phyloP scores from a whole-genome alignment of 2,113 vertebrate genomes.

The Boulengeromyrus knoepffleri region DNA sequence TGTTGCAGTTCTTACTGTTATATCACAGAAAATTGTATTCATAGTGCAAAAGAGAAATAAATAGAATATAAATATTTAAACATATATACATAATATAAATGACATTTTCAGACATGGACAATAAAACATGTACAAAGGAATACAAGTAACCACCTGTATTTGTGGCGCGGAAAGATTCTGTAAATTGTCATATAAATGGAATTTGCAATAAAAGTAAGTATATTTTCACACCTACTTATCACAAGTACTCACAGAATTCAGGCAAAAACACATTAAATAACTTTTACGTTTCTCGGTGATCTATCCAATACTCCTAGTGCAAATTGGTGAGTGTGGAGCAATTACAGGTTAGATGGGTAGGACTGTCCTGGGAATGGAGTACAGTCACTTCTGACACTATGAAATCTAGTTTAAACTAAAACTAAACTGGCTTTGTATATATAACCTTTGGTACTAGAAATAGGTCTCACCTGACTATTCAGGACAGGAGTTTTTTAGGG shows the following conservation, averaged over 20 bases:
- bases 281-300: not conserved
- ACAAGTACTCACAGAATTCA: not conserved
- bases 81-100: not conserved
- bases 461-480: not conserved
- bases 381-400: not conserved
- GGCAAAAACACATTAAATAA: not conserved
- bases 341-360: not conserved
- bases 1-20: not conserved
- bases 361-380: not conserved
- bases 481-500: not conserved
- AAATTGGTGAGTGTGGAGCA: not conserved
- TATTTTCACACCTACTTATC: too few relatives aligned
- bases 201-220: not conserved
- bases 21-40: not conserved
- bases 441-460: not conserved
- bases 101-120: not conserved
- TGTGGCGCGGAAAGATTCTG: not conserved
- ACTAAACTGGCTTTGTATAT: not conserved
- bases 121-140: not conserved
- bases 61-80: not conserved
- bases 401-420: not conserved
- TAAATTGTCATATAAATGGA: not conserved
- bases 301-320: not conserved
- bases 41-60: not conserved
- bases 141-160: not conserved